Percentiles rank a stretch among this genome's conserved stretches.
These are phyloP conservation scores for Sarcophaga variegata DNA, from an alignment of 2,888 invertebrate genomes.

Conservation along the genomic window DNA sequence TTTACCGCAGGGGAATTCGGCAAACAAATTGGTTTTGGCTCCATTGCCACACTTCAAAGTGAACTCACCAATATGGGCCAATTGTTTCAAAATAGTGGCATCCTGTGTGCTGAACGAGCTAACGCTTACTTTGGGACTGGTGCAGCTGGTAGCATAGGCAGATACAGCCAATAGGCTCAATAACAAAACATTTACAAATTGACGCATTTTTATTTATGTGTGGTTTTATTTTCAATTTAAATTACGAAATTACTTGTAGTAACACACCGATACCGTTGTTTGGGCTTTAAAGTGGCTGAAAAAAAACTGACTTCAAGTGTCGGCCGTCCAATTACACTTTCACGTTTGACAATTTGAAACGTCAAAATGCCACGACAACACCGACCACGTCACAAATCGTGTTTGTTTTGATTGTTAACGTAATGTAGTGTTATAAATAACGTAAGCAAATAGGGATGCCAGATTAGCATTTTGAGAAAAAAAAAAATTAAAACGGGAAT, in stretches of 20 bases:
- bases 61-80: slow-evolving; percentile 96
- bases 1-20: slow-evolving; percentile 91
- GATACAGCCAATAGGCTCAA: slow-evolving; percentile 71
- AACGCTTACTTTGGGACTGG: slow-evolving; percentile 87
- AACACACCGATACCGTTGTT: slow-evolving; percentile 1
- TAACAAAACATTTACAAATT: slow-evolving; percentile 73
- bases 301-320: slow-evolving; percentile 23
- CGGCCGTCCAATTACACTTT: slow-evolving; percentile 34
- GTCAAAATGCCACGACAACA: slow-evolving; percentile 71
- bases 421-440: background rate
- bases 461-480: background rate
- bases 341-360: slow-evolving; percentile 64
- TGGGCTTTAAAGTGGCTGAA: slow-evolving; percentile 21
- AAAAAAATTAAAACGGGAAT: too few species aligned
- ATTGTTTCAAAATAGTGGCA: slow-evolving; percentile 93
- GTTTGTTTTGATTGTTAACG: slow-evolving; percentile 29
- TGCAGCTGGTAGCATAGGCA: slow-evolving; percentile 81
- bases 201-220: slow-evolving; percentile 73
- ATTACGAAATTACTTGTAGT: slow-evolving; percentile 1
- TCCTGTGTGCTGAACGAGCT: slow-evolving; percentile 95
- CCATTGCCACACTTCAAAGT: slow-evolving; percentile 89
- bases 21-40: slow-evolving; percentile 90
- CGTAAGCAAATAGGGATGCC: slow-evolving; percentile 42
- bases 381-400: slow-evolving; percentile 64
- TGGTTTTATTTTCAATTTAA: slow-evolving; percentile 14